phyloP scores from a whole-genome alignment of 1,140 invertebrate species.

The Zaprionus vittiger region DNA sequence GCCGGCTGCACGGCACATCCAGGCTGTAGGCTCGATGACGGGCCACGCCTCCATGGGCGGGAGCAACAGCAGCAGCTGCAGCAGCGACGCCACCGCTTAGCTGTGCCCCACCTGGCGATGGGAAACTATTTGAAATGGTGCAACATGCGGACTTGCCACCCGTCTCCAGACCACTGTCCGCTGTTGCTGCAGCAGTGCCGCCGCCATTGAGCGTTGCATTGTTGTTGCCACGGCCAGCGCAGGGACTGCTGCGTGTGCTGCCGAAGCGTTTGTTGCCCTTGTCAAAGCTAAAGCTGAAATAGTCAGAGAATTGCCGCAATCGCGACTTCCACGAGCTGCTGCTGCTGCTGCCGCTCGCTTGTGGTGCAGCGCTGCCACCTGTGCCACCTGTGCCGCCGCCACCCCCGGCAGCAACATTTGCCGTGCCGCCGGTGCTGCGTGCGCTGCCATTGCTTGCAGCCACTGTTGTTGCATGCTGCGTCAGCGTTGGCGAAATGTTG shows the following conservation, averaged over 20 bases:
- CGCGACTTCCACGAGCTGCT: constrained; percentile 71
- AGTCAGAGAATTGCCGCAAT: constrained; percentile 80
- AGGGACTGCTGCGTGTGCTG: constrained; percentile 76
- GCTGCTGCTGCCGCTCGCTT: constrained; percentile 28
- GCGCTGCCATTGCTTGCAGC: constrained; percentile 61
- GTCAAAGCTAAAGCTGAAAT: constrained; percentile 82
- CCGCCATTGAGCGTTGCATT: constrained; percentile 42
- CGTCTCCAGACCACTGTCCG: constrained; percentile 3
- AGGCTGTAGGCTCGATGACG: constrained; percentile 79
- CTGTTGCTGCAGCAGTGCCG: neutral
- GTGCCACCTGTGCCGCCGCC: neutral
- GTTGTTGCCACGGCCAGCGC: constrained; percentile 62
- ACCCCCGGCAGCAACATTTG: constrained; percentile 4
- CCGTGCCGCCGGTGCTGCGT: constrained; percentile 24
- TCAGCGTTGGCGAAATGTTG: constrained; percentile 61
- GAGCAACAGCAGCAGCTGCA: constrained; percentile 11
- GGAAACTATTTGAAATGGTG: constrained; percentile 71
- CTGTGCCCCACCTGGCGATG: constrained; percentile 29
- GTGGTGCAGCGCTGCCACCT: constrained; percentile 2
- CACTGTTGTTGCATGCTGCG: constrained; percentile 18
- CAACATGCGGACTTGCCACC: constrained; percentile 54
- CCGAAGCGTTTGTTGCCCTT: constrained; percentile 80
- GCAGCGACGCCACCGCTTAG: constrained; percentile 14
- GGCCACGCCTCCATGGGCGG: constrained; percentile 39
- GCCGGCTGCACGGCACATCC: constrained; percentile 72